Percentiles rank a stretch among this genome's conserved stretches.
Conservation (phyloP, 2,797 vertebrate species). For the Mormyrus hasselquistii region DNA sequence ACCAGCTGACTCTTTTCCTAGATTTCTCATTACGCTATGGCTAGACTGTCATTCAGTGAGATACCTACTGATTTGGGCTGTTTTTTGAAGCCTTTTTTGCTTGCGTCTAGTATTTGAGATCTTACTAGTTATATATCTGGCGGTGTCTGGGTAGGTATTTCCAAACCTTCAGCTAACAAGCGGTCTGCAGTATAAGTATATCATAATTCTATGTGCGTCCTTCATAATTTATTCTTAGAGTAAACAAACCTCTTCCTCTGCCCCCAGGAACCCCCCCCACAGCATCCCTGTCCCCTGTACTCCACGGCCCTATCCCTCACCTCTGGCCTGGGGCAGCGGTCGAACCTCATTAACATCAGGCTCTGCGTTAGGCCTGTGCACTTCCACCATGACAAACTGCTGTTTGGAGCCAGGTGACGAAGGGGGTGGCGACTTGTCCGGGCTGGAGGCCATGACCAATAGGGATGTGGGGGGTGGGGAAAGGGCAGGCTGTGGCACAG, state of each 20-base stretch:
- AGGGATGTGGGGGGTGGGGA: slow-evolving; percentile 30
- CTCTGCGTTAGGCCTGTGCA: slow-evolving; percentile 86
- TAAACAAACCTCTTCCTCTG: background rate
- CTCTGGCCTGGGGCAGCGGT: slow-evolving; percentile 81
- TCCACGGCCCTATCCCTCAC: slow-evolving; percentile 46
- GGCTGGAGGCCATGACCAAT: slow-evolving; percentile 30
- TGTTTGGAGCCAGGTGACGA: slow-evolving; percentile 55
- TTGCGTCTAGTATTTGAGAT: background rate
- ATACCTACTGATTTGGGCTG: background rate
- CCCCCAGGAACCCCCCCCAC: background rate
- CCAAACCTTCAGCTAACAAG: background rate
- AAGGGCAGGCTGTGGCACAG: slow-evolving; percentile 33
- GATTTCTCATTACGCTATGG: background rate
- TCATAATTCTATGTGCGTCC: background rate
- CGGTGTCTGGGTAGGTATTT: background rate
- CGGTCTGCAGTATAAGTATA: background rate
- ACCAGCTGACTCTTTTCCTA: background rate
- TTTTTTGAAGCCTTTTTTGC: background rate
- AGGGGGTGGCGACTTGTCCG: slow-evolving; percentile 42
- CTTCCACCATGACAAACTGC: slow-evolving; percentile 90
- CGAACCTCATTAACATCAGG: slow-evolving; percentile 92
- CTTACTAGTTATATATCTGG: background rate
- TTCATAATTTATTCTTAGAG: background rate
- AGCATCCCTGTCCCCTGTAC: background rate
- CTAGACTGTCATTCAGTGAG: slow-evolving; percentile 1